A percentile compares a stretch with the other conserved stretches of the same genome.
Evolutionary conservation across 2,113 vertebrate species (phyloP).

Genomic region (Corythoichthys intestinalis): DNA sequence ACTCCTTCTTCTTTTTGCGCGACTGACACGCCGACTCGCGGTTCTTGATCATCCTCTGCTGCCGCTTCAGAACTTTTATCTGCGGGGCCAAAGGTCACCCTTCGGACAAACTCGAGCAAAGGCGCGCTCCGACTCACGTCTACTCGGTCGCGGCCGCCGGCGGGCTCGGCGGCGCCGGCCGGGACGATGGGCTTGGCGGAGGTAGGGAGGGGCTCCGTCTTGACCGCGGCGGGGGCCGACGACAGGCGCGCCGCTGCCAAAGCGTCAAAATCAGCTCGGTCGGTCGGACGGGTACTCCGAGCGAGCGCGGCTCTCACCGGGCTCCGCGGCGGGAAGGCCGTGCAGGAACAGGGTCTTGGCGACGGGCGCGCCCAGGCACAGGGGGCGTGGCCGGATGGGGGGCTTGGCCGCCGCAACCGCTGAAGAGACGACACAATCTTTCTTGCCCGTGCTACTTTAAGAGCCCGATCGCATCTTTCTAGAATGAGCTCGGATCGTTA

Average conservation of each 20-base stretch:
- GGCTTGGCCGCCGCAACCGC: conserved; percentile 69
- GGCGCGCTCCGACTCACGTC: conserved; percentile 66
- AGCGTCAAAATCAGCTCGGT: conserved; percentile 32
- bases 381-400: conserved; percentile 78
- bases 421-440: not conserved
- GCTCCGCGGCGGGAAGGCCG: conserved; percentile 67
- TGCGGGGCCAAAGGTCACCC: conserved; percentile 31
- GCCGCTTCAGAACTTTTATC: conserved; percentile 87
- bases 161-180: conserved; percentile 65
- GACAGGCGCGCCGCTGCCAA: conserved; percentile 74
- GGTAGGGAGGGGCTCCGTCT: conserved; percentile 74
- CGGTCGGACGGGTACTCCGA: not conserved
- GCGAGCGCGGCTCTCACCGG: conserved; percentile 56
- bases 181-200: conserved; percentile 77
- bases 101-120: too few relatives aligned
- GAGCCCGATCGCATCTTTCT: too few relatives aligned
- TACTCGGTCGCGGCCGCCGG: conserved; percentile 66
- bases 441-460: not conserved
- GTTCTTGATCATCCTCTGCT: conserved; percentile 95
- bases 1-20: conserved; percentile 89
- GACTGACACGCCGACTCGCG: conserved; percentile 88
- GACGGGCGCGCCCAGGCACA: conserved; percentile 65
- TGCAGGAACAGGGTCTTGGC: conserved; percentile 79
- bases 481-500: too few relatives aligned
- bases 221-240: conserved; percentile 74